phyloP scores from a whole-genome alignment of 2,888 invertebrate species.

The Serripes groenlandicus region DNA sequence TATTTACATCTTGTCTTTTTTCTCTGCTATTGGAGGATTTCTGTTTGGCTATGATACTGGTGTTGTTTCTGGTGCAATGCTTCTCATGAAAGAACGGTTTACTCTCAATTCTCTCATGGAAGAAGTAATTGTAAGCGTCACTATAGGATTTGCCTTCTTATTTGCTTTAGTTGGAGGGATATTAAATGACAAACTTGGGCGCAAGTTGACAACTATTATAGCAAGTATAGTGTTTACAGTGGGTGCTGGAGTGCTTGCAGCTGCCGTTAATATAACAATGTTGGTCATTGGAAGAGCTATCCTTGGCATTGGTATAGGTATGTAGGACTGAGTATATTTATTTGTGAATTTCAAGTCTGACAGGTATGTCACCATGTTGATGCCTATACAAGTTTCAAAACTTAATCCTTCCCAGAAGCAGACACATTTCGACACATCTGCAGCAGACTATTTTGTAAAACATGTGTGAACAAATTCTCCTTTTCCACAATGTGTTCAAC shows the following conservation, averaged over 20 bases:
- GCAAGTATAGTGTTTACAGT: slow-evolving; percentile 87
- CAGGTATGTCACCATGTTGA: background rate
- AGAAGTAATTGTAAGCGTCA: slow-evolving; percentile 87
- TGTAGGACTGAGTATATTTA: slow-evolving; percentile 54
- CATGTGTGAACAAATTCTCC: background rate
- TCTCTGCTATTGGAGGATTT: slow-evolving; percentile 87
- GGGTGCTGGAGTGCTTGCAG: slow-evolving; percentile 87
- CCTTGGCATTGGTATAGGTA: slow-evolving; percentile 88
- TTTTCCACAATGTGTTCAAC: background rate
- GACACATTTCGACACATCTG: background rate
- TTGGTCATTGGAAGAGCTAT: slow-evolving; percentile 87
- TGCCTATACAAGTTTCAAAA: background rate
- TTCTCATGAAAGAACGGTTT: slow-evolving; percentile 86
- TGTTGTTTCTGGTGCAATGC: slow-evolving; percentile 88
- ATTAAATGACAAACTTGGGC: slow-evolving; percentile 87
- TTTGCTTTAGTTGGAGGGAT: slow-evolving; percentile 87
- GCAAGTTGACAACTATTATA: slow-evolving; percentile 87
- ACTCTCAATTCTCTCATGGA: slow-evolving; percentile 86
- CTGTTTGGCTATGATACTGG: slow-evolving; percentile 89
- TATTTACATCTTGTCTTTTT: slow-evolving; percentile 79
- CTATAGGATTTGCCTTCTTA: slow-evolving; percentile 87
- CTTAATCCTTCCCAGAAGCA: background rate
- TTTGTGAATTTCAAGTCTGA: background rate
- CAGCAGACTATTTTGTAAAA: background rate
- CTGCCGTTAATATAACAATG: slow-evolving; percentile 83